phyloP scores from a whole-genome alignment of 2,888 invertebrate genomes.

The Anarsia innoxiella region DNA sequence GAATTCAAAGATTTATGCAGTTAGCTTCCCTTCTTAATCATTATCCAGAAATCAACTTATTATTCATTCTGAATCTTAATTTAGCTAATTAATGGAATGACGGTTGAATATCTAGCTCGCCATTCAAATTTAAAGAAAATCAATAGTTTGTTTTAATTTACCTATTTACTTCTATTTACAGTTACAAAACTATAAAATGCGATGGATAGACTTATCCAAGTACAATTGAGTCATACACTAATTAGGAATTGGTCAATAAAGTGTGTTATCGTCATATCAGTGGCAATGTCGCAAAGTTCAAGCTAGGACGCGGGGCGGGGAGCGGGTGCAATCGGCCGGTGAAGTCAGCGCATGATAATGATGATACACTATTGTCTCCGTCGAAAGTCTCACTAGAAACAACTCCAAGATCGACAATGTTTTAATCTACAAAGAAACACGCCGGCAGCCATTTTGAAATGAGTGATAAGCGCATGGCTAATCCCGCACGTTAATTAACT shows the following conservation, averaged over 20 bases:
- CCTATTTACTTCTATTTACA: too few species aligned
- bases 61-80: too few species aligned
- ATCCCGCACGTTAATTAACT: conserved; percentile 5
- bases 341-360: conserved; percentile 63
- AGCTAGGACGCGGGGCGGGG: conserved; percentile 28
- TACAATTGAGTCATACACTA: conserved; percentile 17
- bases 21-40: too few species aligned
- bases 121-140: too few species aligned
- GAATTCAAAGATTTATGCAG: too few species aligned
- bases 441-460: conserved; percentile 10
- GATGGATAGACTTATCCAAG: too few species aligned
- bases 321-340: conserved; percentile 38
- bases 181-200: too few species aligned
- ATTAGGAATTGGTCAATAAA: conserved; percentile 44
- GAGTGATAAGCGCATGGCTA: conserved; percentile 6
- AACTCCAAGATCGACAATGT: conserved; percentile 18
- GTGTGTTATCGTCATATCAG: conserved; percentile 53
- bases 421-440: conserved; percentile 15
- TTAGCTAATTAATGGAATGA: too few species aligned
- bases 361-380: conserved; percentile 42
- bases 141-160: too few species aligned
- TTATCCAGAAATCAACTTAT: too few species aligned
- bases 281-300: conserved; percentile 59
- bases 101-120: too few species aligned
- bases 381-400: conserved; percentile 28